Evolutionary conservation across 2,113 vertebrate species (phyloP).

Genomic region (Origma solitaria): DNA sequence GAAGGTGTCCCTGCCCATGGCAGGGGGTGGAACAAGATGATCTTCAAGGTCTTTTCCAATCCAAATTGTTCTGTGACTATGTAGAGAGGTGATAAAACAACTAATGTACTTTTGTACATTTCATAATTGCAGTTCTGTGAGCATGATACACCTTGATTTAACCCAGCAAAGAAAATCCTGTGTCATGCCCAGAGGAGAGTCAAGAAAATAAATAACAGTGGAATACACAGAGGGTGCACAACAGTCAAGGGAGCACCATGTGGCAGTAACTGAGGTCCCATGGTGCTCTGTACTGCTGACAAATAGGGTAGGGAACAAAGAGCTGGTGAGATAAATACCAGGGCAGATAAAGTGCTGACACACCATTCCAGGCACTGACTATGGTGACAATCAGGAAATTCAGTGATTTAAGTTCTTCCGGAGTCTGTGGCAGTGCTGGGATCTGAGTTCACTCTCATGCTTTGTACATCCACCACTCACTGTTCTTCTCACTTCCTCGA

Average conservation of each 20-base stretch:
- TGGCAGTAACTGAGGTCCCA: neutral
- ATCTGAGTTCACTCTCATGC: neutral
- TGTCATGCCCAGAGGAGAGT: neutral
- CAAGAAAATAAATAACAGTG: neutral
- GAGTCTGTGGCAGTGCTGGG: neutral
- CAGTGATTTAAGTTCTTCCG: neutral
- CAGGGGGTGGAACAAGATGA: neutral
- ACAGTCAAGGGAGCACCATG: neutral
- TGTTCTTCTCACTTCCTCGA: neutral
- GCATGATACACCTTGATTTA: neutral
- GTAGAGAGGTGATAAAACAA: neutral
- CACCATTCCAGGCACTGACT: neutral
- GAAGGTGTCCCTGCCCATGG: neutral
- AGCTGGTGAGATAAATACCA: neutral
- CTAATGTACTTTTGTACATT: neutral
- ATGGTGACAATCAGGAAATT: neutral
- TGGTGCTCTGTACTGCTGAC: neutral
- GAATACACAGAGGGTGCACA: neutral
- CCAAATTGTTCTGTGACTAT: neutral
- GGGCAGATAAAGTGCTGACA: neutral
- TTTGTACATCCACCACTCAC: neutral
- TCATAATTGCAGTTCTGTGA: neutral
- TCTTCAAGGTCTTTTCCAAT: neutral
- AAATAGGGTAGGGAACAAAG: neutral
- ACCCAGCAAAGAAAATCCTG: neutral